Percentiles rank a stretch among this genome's conserved stretches.
Conservation (phyloP, 2,888 invertebrate species). For the Drosophila barbarae region DNA sequence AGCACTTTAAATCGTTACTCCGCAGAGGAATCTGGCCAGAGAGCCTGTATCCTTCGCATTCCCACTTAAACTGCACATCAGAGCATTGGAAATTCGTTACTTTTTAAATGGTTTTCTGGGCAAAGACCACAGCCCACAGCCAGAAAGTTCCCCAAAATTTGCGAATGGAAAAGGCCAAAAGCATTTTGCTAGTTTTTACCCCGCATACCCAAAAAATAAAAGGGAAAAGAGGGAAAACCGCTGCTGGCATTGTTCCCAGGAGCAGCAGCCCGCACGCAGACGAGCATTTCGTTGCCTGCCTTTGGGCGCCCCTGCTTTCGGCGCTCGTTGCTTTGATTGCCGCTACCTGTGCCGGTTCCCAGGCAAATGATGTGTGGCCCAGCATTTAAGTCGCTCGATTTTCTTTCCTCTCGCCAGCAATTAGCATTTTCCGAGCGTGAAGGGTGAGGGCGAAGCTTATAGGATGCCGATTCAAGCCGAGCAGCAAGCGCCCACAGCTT, state of each 20-base stretch:
- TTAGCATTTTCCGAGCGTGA: slow-evolving; percentile 54
- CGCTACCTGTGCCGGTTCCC: slow-evolving; percentile 67
- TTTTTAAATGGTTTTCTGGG: slow-evolving; percentile 21
- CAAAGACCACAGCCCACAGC: slow-evolving; percentile 38
- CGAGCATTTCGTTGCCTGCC: slow-evolving; percentile 53
- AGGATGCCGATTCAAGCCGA: slow-evolving; percentile 9
- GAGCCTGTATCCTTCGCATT: not conserved
- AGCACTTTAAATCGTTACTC: slow-evolving; percentile 6
- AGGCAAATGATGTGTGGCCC: slow-evolving; percentile 49
- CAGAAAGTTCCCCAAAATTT: slow-evolving; percentile 26
- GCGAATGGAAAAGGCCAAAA: slow-evolving; percentile 37
- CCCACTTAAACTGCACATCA: slow-evolving; percentile 17
- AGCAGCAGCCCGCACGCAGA: slow-evolving; percentile 48
- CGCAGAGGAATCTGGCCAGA: not conserved
- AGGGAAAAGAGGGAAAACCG: slow-evolving; percentile 19
- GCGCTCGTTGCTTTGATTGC: slow-evolving; percentile 51
- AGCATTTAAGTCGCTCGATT: slow-evolving; percentile 65
- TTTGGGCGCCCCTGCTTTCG: slow-evolving; percentile 40
- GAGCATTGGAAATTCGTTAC: slow-evolving; percentile 32
- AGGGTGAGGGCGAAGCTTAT: slow-evolving; percentile 4
- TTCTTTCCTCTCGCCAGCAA: slow-evolving; percentile 47
- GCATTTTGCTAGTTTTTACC: slow-evolving; percentile 37
- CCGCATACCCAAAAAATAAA: not conserved
- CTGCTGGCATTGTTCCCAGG: slow-evolving; percentile 48
- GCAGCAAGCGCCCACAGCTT: not conserved